phyloP scores from a whole-genome alignment of 37 sponge, comb jelly and placozoan genomes.

The Cliona cf. orientalis region DNA sequence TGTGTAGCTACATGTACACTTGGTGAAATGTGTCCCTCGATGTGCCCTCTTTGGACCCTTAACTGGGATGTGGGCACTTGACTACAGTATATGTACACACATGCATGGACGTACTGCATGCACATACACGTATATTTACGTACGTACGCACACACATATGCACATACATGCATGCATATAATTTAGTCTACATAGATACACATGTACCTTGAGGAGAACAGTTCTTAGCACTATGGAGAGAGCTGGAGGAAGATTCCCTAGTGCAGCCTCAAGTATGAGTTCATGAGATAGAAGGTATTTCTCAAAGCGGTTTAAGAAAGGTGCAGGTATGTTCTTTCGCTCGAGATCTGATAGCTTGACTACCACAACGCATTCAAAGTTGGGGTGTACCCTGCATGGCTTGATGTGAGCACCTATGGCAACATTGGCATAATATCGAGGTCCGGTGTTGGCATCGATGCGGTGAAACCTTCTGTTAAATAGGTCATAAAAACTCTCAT shows the following conservation, averaged over 20 bases:
- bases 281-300: slow-evolving; percentile 81
- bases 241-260: slow-evolving; percentile 48
- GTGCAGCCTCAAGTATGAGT: slow-evolving; percentile 64
- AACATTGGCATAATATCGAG: slow-evolving; percentile 86
- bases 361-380: slow-evolving; percentile 88
- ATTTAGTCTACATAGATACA: background rate
- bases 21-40: no score
- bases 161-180: background rate
- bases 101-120: background rate
- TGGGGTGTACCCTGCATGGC: slow-evolving; percentile 77
- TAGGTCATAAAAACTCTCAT: slow-evolving; percentile 94
- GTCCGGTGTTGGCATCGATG: slow-evolving; percentile 75
- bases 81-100: background rate
- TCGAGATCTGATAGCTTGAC: slow-evolving; percentile 58
- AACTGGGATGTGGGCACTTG: no score
- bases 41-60: no score
- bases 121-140: background rate
- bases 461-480: slow-evolving; percentile 87
- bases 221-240: slow-evolving; percentile 52
- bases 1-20: no score
- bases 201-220: slow-evolving; percentile 67
- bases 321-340: slow-evolving; percentile 51
- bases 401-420: slow-evolving; percentile 90
- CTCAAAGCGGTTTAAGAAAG: slow-evolving; percentile 92
- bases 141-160: background rate